A percentile compares a stretch with the other conserved stretches of the same genome.
These are phyloP conservation scores for Dipodomys merriami DNA, from an alignment of 2,113 vertebrate genomes.

Conservation along the genomic window DNA sequence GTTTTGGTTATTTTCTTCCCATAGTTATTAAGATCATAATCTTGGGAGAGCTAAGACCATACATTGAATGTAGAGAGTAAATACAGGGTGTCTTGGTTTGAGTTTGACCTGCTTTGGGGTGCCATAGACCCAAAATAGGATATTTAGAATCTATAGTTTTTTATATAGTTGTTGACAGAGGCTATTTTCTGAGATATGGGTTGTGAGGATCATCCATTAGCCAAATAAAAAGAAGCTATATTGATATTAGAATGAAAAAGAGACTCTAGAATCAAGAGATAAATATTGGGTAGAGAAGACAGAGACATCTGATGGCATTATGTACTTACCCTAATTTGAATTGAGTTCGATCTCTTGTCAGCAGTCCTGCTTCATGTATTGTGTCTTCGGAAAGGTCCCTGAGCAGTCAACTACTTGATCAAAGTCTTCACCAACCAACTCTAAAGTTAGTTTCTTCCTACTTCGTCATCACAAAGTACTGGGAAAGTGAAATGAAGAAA, in stretches of 20 bases:
- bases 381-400: background rate
- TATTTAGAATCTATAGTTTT: background rate
- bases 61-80: background rate
- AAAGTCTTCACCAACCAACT: background rate
- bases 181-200: background rate
- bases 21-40: background rate
- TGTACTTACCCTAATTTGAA: background rate
- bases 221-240: background rate
- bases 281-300: too few relatives aligned
- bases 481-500: background rate
- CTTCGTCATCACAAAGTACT: background rate
- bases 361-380: background rate
- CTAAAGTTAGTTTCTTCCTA: background rate
- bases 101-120: background rate
- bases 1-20: background rate
- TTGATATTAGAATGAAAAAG: background rate
- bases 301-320: background rate
- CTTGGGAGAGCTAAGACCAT: background rate
- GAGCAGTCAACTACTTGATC: constrained; percentile 8
- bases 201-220: background rate
- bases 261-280: background rate
- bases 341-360: background rate
- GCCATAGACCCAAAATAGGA: background rate
- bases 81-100: background rate
- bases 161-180: background rate